Evolutionary conservation across 2,113 vertebrate genomes (phyloP).

Genomic region (Microtus montanus): DNA sequence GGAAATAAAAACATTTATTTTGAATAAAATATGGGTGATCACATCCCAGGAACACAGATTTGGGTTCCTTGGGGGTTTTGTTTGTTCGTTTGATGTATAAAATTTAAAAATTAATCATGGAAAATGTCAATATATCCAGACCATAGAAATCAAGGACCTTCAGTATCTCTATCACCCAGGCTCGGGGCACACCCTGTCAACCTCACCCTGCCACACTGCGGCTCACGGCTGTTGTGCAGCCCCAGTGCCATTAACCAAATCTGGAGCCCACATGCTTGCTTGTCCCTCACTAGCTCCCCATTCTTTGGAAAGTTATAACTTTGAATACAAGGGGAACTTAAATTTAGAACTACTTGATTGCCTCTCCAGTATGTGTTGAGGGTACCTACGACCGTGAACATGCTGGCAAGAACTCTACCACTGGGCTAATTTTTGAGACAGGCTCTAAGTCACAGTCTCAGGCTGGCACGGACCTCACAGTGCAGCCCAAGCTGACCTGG

Average conservation of each 20-base stretch:
- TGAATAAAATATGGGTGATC: neutral
- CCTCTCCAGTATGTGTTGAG: neutral
- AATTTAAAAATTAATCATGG: neutral
- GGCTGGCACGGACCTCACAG: neutral
- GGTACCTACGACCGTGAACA: neutral
- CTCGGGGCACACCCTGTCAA: neutral
- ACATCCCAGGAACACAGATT: neutral
- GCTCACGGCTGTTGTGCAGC: no score
- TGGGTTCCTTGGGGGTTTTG: neutral
- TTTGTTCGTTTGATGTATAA: neutral
- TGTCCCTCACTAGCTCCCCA: no score
- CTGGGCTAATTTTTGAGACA: neutral
- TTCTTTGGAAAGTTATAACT: neutral
- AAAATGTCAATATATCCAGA: neutral
- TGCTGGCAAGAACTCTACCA: neutral
- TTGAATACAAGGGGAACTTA: neutral
- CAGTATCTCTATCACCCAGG: neutral
- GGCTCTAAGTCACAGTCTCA: neutral
- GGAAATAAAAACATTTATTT: neutral
- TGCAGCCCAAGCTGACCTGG: neutral
- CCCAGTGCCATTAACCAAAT: neutral
- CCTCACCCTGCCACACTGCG: neutral
- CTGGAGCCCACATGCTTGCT: neutral
- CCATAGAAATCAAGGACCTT: neutral
- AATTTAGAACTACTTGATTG: neutral